A percentile compares a stretch with the other conserved stretches of the same genome.
Evolutionary conservation across 2,797 vertebrate species (phyloP).

Genomic region (Tangara arthus): DNA sequence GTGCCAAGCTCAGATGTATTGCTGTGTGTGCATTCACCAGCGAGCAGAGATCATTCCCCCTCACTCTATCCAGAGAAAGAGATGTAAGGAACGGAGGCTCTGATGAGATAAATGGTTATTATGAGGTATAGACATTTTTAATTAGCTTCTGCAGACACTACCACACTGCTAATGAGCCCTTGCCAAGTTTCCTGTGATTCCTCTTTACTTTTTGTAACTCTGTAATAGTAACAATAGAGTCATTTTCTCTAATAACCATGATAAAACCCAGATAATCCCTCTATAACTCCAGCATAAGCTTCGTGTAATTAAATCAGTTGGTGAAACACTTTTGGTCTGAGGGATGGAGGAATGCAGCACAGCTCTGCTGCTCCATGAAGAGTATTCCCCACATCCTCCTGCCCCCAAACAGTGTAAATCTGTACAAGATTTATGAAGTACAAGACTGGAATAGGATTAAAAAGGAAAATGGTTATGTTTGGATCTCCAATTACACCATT

Average conservation of each 20-base stretch:
- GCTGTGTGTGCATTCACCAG: background rate
- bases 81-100: background rate
- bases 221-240: slow-evolving; percentile 50
- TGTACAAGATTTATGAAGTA: background rate
- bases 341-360: background rate
- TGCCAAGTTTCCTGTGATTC: slow-evolving; percentile 60
- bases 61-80: background rate
- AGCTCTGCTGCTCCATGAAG: background rate
- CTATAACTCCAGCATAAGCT: slow-evolving; percentile 46
- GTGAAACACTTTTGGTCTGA: slow-evolving; percentile 16
- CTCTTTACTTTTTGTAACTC: slow-evolving; percentile 59
- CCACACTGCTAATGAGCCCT: slow-evolving; percentile 53
- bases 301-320: slow-evolving; percentile 55
- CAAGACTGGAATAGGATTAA: background rate
- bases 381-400: background rate
- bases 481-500: background rate
- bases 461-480: background rate
- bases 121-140: slow-evolving; percentile 56
- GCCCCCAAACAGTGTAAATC: background rate
- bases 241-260: slow-evolving; percentile 52
- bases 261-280: slow-evolving; percentile 67
- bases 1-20: background rate
- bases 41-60: background rate
- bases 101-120: slow-evolving; percentile 47
- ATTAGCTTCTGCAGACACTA: slow-evolving; percentile 56